Evolutionary conservation across 2,797 vertebrate genomes (phyloP).

Genomic region (Amblyraja radiata): DNA sequence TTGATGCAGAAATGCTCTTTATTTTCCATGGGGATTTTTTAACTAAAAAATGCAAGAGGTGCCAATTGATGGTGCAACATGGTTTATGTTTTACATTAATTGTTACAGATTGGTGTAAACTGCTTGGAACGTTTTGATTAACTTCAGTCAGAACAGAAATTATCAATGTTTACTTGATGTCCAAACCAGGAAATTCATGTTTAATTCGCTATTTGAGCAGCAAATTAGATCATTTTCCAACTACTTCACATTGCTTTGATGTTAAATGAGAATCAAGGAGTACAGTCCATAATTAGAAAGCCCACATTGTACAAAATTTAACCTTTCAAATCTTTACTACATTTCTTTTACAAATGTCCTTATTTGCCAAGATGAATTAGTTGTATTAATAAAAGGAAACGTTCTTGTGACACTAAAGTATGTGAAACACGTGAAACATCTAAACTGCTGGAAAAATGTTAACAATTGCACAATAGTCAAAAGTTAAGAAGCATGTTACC

Average conservation of each 20-base stretch:
- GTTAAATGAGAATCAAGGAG: background rate
- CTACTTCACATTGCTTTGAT: background rate
- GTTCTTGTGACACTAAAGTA: background rate
- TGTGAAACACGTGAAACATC: background rate
- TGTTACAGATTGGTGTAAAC: background rate
- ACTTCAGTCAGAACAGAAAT: background rate
- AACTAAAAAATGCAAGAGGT: background rate
- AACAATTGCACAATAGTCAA: background rate
- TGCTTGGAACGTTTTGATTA: background rate
- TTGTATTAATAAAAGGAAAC: background rate
- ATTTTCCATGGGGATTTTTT: background rate
- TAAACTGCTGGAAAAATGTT: background rate
- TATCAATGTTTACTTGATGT: background rate
- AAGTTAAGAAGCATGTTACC: background rate
- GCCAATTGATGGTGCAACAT: background rate
- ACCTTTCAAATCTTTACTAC: background rate
- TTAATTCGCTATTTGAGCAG: background rate
- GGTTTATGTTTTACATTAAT: background rate
- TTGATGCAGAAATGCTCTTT: background rate
- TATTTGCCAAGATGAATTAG: background rate
- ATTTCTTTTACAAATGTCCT: background rate
- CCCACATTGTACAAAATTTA: background rate
- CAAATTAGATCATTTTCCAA: background rate
- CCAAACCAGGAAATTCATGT: background rate
- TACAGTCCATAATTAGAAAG: background rate